phyloP scores from a whole-genome alignment of 1,140 invertebrate genomes.

The Lycorma delicatula region DNA sequence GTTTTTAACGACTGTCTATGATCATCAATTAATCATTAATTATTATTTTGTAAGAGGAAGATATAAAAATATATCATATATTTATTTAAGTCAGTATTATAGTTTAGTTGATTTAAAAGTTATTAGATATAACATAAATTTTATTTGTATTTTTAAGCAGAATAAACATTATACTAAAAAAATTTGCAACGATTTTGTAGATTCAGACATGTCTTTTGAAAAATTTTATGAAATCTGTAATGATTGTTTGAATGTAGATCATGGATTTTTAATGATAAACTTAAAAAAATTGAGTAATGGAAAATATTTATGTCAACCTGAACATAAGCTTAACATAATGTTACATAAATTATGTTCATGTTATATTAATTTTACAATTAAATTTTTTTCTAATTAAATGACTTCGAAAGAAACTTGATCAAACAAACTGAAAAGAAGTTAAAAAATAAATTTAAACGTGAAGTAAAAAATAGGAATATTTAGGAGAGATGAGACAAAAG shows the following conservation, averaged over 20 bases:
- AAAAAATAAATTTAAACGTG: no score
- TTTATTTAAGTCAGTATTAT: background rate
- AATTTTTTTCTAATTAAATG: background rate
- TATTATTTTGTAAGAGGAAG: background rate
- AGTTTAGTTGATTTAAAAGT: background rate
- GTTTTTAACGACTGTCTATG: background rate
- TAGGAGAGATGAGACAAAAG: no score
- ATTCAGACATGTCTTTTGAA: background rate
- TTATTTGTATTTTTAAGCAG: background rate
- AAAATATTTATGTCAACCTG: background rate
- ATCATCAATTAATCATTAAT: background rate
- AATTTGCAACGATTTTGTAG: conserved; percentile 3
- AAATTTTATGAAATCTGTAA: background rate
- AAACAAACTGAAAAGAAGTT: no score
- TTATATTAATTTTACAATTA: background rate
- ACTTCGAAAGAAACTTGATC: no score
- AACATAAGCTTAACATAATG: background rate
- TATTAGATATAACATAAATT: background rate
- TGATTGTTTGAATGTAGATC: background rate
- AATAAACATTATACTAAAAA: background rate
- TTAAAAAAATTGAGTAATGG: background rate
- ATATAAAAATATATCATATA: background rate
- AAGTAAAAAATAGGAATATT: no score
- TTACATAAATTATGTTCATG: background rate
- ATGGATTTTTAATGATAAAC: conserved; percentile 3